These are phyloP conservation scores for Onychomys torridus DNA, from an alignment of 2,797 vertebrate genomes.

Conservation along the genomic window DNA sequence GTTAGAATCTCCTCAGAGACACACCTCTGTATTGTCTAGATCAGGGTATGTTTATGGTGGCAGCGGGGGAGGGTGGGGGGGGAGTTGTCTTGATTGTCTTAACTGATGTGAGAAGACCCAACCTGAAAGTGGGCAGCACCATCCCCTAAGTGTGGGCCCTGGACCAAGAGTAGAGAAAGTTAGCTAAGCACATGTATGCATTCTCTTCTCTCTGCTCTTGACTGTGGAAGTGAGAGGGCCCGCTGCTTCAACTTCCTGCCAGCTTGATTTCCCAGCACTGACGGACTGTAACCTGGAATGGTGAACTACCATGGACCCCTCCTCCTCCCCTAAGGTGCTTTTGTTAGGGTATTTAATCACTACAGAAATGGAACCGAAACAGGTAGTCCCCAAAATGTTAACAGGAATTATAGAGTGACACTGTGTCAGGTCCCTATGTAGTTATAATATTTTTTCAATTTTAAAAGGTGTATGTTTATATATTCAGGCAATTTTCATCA, in stretches of 20 bases:
- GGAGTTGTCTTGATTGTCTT: background rate
- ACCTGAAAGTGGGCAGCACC: background rate
- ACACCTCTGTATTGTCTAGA: background rate
- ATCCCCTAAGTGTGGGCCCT: background rate
- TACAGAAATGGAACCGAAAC: background rate
- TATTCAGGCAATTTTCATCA: conserved; percentile 41
- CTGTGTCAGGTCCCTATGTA: background rate
- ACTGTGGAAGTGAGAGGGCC: background rate
- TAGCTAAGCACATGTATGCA: background rate
- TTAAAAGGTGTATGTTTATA: background rate
- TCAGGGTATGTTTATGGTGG: background rate
- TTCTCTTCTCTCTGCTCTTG: background rate
- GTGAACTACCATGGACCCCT: background rate
- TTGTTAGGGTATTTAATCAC: background rate
- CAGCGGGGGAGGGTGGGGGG: too few species aligned
- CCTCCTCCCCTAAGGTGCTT: background rate
- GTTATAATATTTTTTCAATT: background rate
- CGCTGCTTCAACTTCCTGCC: background rate
- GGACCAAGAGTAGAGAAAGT: background rate
- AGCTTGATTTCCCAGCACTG: too few species aligned
- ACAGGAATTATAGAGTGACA: background rate
- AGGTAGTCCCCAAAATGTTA: conserved; percentile 1
- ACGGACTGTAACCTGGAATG: background rate
- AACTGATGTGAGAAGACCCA: background rate
- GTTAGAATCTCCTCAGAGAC: background rate